phyloP scores from a whole-genome alignment of 2,113 vertebrate species.

The Anseranas semipalmata region DNA sequence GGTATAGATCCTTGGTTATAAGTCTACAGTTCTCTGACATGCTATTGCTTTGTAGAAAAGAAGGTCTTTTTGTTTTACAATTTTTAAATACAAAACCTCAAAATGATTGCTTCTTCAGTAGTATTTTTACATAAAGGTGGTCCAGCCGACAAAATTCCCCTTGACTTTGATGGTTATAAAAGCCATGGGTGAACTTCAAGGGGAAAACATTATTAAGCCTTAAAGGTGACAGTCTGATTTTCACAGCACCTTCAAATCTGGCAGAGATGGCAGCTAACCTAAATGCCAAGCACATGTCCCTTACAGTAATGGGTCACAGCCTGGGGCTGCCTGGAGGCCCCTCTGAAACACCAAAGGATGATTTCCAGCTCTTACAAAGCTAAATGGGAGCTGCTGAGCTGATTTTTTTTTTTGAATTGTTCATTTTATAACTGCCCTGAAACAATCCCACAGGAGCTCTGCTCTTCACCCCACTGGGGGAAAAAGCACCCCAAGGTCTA shows the following conservation, averaged over 20 bases:
- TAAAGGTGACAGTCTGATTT: not conserved
- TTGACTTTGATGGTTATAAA: not conserved
- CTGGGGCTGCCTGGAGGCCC: not conserved
- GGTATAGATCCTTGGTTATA: constrained; percentile 51
- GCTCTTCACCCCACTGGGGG: not conserved
- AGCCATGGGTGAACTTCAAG: not conserved
- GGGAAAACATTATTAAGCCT: not conserved
- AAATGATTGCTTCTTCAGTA: not conserved
- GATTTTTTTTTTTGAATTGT: not conserved
- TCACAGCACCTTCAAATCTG: not conserved
- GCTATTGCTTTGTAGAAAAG: constrained; percentile 8
- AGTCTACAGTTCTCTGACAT: not conserved
- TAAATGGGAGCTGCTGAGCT: not conserved
- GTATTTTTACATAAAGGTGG: not conserved
- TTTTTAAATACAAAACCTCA: constrained; percentile 14
- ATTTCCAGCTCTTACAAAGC: not conserved
- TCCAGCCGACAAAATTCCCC: not conserved
- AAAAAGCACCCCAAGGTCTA: not conserved
- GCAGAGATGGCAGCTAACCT: not conserved
- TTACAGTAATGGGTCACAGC: not conserved
- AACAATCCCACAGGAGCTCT: not conserved
- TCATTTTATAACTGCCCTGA: not conserved
- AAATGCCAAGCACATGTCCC: not conserved
- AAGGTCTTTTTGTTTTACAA: not conserved
- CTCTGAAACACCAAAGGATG: not conserved